These are phyloP conservation scores for Nothoprocta pentlandii DNA, from an alignment of 2,113 vertebrate genomes.

Conservation along the genomic window DNA sequence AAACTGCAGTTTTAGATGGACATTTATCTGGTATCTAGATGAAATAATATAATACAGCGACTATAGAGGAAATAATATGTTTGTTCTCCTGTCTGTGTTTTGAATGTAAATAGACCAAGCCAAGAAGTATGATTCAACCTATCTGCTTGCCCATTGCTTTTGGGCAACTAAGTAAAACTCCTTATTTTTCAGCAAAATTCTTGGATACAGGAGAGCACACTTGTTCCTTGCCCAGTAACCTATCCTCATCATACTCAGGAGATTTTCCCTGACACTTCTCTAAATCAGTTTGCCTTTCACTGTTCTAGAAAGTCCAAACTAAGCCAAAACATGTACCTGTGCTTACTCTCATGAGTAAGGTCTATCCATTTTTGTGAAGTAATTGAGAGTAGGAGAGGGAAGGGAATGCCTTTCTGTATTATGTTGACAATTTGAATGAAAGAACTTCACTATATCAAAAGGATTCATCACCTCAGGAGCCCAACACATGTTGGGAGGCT, in stretches of 20 bases:
- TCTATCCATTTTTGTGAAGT: neutral
- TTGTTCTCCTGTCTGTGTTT: neutral
- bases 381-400: neutral
- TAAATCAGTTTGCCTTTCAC: neutral
- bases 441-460: neutral
- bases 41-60: neutral
- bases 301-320: neutral
- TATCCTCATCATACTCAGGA: neutral
- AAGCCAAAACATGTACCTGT: neutral
- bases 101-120: neutral
- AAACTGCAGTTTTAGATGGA: neutral
- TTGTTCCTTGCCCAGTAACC: neutral
- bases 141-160: neutral
- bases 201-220: neutral
- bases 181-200: neutral
- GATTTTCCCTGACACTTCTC: neutral
- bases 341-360: neutral
- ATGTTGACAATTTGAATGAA: neutral
- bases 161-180: neutral
- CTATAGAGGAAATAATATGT: neutral
- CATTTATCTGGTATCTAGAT: neutral
- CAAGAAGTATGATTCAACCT: neutral
- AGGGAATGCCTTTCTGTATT: neutral
- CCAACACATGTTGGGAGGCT: accelerated
- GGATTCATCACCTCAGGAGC: neutral